These are phyloP conservation scores for Ammodytes dubius DNA, from an alignment of 2,113 vertebrate genomes.

Conservation along the genomic window DNA sequence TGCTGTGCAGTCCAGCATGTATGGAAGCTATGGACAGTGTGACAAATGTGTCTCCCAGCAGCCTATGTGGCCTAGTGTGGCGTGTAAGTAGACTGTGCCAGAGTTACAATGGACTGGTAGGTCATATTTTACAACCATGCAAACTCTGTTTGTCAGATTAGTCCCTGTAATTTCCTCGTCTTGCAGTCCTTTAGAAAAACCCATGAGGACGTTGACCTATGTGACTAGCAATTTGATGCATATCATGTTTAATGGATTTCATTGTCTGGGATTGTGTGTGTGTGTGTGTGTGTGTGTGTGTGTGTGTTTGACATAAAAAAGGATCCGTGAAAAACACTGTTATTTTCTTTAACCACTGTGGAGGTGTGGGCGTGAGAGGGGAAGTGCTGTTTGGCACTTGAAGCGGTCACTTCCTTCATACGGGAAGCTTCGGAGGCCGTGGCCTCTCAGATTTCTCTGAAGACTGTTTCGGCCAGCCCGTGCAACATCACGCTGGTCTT, in stretches of 20 bases:
- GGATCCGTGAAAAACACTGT: slow-evolving; percentile 55
- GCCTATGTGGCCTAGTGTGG: slow-evolving; percentile 17
- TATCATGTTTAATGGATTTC: slow-evolving; percentile 72
- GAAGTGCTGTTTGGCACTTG: slow-evolving; percentile 69
- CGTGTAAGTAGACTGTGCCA: slow-evolving; percentile 35
- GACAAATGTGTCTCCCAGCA: slow-evolving; percentile 54
- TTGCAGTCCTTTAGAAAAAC: slow-evolving; percentile 30
- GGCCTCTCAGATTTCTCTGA: slow-evolving; percentile 51
- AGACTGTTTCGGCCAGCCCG: slow-evolving; percentile 42
- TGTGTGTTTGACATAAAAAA: slow-evolving; percentile 63
- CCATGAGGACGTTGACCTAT: slow-evolving; percentile 53
- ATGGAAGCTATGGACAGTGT: slow-evolving; percentile 35
- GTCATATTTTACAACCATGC: slow-evolving; percentile 54
- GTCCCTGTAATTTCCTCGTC: slow-evolving; percentile 65
- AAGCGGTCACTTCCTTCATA: slow-evolving; percentile 67
- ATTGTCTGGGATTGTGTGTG: slow-evolving; percentile 51
- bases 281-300: slow-evolving; percentile 36
- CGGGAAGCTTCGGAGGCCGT: slow-evolving; percentile 49
- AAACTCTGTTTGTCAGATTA: slow-evolving; percentile 51
- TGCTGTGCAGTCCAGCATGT: slow-evolving; percentile 15
- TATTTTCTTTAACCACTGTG: slow-evolving; percentile 64
- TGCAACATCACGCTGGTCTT: slow-evolving; percentile 47
- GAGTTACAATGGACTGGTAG: slow-evolving; percentile 39
- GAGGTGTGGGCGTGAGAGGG: slow-evolving; percentile 74
- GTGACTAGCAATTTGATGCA: slow-evolving; percentile 61